These are phyloP conservation scores for Eretmocerus hayati DNA, from an alignment of 2,888 invertebrate genomes.

Conservation along the genomic window DNA sequence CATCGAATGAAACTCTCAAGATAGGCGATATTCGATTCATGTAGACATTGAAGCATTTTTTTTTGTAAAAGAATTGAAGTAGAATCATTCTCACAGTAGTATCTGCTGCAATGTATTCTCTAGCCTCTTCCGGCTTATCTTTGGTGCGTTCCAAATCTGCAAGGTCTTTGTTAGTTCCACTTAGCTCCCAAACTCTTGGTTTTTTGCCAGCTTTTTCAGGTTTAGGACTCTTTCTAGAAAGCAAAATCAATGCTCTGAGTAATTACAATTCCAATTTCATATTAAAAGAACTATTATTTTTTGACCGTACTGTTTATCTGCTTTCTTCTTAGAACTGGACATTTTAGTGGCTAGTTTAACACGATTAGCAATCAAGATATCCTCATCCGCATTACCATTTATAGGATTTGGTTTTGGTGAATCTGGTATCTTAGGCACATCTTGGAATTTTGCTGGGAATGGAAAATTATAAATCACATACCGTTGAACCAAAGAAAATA, in stretches of 20 bases:
- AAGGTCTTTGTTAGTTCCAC: constrained; percentile 71
- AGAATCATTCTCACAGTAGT: constrained; percentile 51
- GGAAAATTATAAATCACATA: too few species aligned
- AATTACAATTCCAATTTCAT: too few species aligned
- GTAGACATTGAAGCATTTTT: too few species aligned
- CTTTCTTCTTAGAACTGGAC: constrained; percentile 58
- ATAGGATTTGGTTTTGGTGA: constrained; percentile 43
- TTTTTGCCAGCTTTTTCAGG: constrained; percentile 74
- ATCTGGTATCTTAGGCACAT: constrained; percentile 43
- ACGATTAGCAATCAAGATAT: constrained; percentile 67
- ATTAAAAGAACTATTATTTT: neutral
- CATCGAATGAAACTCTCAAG: too few species aligned
- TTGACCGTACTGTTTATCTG: constrained; percentile 52
- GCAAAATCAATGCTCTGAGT: too few species aligned
- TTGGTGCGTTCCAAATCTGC: constrained; percentile 73
- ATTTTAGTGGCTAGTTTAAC: constrained; percentile 74
- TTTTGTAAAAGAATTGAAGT: too few species aligned
- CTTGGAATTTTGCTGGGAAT: constrained; percentile 37
- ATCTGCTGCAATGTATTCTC: constrained; percentile 57
- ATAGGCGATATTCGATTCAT: too few species aligned
- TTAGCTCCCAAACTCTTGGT: constrained; percentile 83
- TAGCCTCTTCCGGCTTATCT: constrained; percentile 63
- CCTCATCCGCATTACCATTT: constrained; percentile 52
- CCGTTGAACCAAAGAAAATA: too few species aligned
- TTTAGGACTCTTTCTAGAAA: constrained; percentile 51